Percentiles rank a stretch among this genome's conserved stretches.
phyloP scores from a whole-genome alignment of 2,888 invertebrate species.

The Syrista parreyssii region DNA sequence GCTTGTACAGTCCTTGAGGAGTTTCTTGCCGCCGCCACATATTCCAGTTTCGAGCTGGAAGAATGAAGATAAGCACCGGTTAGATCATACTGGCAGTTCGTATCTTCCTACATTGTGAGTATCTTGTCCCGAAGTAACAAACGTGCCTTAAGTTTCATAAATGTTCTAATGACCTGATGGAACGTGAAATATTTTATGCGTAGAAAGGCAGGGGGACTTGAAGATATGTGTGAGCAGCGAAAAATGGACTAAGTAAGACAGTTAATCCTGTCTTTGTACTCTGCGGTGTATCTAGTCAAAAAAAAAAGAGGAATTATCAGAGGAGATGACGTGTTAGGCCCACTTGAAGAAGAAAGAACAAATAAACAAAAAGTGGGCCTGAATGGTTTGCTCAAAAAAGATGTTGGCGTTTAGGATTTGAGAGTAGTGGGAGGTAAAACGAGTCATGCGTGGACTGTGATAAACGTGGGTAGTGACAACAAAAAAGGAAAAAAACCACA shows the following conservation, averaged over 20 bases:
- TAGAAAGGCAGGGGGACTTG: conserved; percentile 58
- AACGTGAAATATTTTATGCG: conserved; percentile 18
- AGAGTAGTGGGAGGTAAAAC: conserved; percentile 55
- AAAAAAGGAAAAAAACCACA: conserved; percentile 12
- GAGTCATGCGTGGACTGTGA: conserved; percentile 66
- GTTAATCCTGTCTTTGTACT: conserved; percentile 37
- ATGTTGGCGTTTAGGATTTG: conserved; percentile 63
- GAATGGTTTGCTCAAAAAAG: conserved; percentile 61
- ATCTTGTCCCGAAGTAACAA: conserved; percentile 7
- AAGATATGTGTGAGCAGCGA: conserved; percentile 60
- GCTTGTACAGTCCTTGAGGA: conserved; percentile 85
- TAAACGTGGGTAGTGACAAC: conserved; percentile 51
- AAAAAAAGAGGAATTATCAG: conserved; percentile 44
- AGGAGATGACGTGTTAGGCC: neutral
- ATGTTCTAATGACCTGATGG: neutral
- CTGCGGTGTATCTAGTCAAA: conserved; percentile 61
- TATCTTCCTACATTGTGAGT: conserved; percentile 59
- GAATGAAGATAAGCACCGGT: conserved; percentile 81
- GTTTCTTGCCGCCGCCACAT: conserved; percentile 87
- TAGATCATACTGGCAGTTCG: conserved; percentile 61
- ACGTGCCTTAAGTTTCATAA: conserved; percentile 19
- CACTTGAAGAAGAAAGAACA: conserved; percentile 23
- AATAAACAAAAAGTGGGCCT: conserved; percentile 39
- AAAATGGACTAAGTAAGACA: conserved; percentile 55
- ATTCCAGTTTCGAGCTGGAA: conserved; percentile 92